Conservation (phyloP, 2,888 invertebrate genomes). For the Lissonota sp. region DNA sequence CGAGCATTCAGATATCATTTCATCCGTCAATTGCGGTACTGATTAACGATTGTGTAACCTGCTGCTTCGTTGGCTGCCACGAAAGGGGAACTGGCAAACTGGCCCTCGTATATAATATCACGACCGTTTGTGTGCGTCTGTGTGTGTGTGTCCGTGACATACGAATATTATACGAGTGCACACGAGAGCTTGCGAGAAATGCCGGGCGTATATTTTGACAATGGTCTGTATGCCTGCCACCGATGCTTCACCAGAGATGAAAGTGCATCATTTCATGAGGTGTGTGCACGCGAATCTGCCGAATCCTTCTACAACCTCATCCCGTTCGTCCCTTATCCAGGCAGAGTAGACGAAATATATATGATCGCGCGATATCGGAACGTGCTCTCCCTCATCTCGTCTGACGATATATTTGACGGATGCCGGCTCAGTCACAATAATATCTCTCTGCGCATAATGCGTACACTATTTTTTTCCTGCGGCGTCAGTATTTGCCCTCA, state of each 20-base stretch:
- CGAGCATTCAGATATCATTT: constrained; percentile 78
- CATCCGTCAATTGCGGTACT: constrained; percentile 76
- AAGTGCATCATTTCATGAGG: constrained; percentile 6
- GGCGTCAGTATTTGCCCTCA: too few relatives aligned
- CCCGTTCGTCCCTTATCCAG: neutral
- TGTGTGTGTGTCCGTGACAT: neutral
- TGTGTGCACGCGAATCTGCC: neutral
- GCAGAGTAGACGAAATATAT: neutral
- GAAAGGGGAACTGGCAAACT: neutral
- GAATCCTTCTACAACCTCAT: neutral
- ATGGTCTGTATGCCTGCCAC: constrained; percentile 2
- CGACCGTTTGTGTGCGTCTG: too few relatives aligned
- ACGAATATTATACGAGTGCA: constrained; percentile 22
- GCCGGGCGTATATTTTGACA: constrained; percentile 26
- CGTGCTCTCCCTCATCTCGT: constrained; percentile 12
- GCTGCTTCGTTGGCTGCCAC: constrained; percentile 42
- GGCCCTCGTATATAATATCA: too few relatives aligned
- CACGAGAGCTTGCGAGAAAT: constrained; percentile 25
- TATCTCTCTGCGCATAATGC: constrained; percentile 41
- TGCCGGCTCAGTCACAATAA: constrained; percentile 67
- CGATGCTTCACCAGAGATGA: neutral
- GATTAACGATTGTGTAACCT: constrained; percentile 77
- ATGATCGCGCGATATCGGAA: constrained; percentile 31
- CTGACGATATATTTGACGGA: constrained; percentile 21
- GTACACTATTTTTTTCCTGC: too few relatives aligned